These are phyloP conservation scores for Ormyrus thymus DNA, from an alignment of 2,888 invertebrate genomes.

Conservation along the genomic window DNA sequence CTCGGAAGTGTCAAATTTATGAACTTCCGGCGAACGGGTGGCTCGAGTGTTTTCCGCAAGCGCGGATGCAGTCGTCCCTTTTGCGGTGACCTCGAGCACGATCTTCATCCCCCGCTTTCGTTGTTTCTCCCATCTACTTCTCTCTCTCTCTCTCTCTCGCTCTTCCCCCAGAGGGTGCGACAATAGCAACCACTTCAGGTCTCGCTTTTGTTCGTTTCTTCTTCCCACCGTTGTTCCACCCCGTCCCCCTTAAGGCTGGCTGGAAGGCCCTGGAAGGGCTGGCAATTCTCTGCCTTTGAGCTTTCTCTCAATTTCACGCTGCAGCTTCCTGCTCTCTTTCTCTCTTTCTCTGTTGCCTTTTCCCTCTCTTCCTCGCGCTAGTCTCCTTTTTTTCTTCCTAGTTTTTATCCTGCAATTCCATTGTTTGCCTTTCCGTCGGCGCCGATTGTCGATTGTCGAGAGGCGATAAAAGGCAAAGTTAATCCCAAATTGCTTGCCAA, in stretches of 20 bases:
- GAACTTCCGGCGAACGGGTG: conserved; percentile 45
- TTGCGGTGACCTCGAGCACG: conserved; percentile 39
- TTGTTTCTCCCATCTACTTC: background rate
- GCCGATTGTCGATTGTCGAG: no score
- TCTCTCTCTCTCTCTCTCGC: conserved; percentile 46
- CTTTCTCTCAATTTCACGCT: conserved; percentile 50
- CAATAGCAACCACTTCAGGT: conserved; percentile 52
- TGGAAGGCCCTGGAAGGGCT: background rate
- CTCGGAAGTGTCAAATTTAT: conserved; percentile 57
- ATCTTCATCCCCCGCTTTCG: conserved; percentile 27
- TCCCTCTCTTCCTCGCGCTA: background rate
- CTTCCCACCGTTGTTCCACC: background rate
- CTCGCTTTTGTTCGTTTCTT: conserved; percentile 48
- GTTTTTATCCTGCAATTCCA: background rate
- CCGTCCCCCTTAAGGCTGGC: no score
- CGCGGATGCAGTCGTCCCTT: conserved; percentile 43
- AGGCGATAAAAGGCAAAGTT: background rate
- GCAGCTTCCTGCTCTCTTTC: conserved; percentile 34
- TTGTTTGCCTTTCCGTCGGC: conserved; percentile 12
- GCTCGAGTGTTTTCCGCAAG: conserved; percentile 48
- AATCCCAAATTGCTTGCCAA: background rate
- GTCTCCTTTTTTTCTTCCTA: conserved; percentile 8
- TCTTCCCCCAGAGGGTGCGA: conserved; percentile 34
- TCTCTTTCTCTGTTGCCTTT: background rate
- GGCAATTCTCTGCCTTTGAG: conserved; percentile 34